Percentiles rank a stretch among this genome's conserved stretches.
Evolutionary conservation across 2,888 invertebrate genomes (phyloP).

Genomic region (Caenorhabditis sinica): DNA sequence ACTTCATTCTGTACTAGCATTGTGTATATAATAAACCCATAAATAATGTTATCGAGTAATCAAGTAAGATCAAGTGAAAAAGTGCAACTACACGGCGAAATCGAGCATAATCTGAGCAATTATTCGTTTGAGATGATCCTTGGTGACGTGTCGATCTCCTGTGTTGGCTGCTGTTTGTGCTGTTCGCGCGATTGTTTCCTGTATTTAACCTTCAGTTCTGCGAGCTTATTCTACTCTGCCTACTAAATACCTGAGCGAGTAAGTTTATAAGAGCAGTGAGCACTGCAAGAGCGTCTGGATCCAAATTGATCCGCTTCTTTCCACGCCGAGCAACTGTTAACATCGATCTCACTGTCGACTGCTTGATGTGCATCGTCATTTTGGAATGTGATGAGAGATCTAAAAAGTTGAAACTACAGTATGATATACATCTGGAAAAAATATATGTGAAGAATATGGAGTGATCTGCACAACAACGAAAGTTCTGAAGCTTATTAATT

Average conservation of each 20-base stretch:
- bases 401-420: not conserved
- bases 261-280: conserved; percentile 59
- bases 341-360: conserved; percentile 57
- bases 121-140: conserved; percentile 53
- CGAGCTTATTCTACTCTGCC: not conserved
- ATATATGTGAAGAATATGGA: too few relatives aligned
- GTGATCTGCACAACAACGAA: too few relatives aligned
- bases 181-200: conserved; percentile 56
- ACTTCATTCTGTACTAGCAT: too few relatives aligned
- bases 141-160: conserved; percentile 36
- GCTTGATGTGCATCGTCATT: conserved; percentile 53
- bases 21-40: too few relatives aligned
- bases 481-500: too few relatives aligned
- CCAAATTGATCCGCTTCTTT: conserved; percentile 38
- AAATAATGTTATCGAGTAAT: not conserved
- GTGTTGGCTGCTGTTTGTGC: conserved; percentile 61
- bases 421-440: too few relatives aligned
- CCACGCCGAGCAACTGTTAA: conserved; percentile 59
- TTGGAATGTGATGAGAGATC: not conserved
- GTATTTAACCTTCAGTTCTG: not conserved
- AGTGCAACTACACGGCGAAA: conserved; percentile 43
- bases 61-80: not conserved
- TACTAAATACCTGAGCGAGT: conserved; percentile 46
- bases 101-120: conserved; percentile 64
- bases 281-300: conserved; percentile 42